Percentiles rank a stretch among this genome's conserved stretches.
These are phyloP conservation scores for Eufriesea mexicana DNA, from an alignment of 1,140 invertebrate genomes.

Conservation along the genomic window DNA sequence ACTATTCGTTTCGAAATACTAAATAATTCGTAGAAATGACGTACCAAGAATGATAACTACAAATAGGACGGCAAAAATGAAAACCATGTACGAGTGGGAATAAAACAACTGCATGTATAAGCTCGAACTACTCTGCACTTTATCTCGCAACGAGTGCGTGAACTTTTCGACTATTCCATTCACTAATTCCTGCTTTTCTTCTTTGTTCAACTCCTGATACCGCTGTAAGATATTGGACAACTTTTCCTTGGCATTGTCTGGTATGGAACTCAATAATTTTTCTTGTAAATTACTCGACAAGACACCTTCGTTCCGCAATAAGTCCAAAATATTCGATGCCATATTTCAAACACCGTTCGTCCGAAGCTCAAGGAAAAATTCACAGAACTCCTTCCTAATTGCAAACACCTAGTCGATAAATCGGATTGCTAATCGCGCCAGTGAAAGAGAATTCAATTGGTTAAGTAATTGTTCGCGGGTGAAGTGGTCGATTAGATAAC, in stretches of 20 bases:
- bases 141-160: background rate
- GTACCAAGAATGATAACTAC: conserved; percentile 56
- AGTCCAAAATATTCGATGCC: conserved; percentile 41
- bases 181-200: conserved; percentile 76
- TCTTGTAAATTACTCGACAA: conserved; percentile 62
- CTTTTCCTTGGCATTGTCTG: conserved; percentile 70
- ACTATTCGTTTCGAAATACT: conserved; percentile 18
- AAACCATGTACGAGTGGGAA: conserved; percentile 22
- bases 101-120: background rate
- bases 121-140: background rate
- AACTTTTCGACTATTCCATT: conserved; percentile 68
- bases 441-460: background rate
- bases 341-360: conserved; percentile 12
- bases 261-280: background rate
- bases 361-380: background rate
- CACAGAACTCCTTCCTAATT: background rate
- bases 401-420: background rate
- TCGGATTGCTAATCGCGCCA: background rate
- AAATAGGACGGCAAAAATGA: conserved; percentile 43
- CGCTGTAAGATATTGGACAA: conserved; percentile 73
- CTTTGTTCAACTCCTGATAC: conserved; percentile 75
- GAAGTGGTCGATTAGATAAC: conserved; percentile 50
- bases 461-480: background rate
- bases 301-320: conserved; percentile 14
- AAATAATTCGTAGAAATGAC: background rate